phyloP scores from a whole-genome alignment of 2,113 vertebrate genomes.

The Sylvilagus bachmani region DNA sequence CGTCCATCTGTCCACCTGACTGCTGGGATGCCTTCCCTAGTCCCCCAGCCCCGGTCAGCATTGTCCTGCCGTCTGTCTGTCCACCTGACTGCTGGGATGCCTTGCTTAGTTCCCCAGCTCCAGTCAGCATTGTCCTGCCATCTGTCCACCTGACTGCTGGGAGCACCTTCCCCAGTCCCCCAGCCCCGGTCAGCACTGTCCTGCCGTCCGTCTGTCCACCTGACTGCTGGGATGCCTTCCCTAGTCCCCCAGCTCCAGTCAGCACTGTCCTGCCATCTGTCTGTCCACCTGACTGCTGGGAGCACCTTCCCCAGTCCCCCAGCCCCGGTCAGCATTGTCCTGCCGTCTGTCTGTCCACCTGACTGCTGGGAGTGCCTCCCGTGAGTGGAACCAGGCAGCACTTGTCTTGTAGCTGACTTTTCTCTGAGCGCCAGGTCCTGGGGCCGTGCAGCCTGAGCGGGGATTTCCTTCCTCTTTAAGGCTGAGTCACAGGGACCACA shows the following conservation, averaged over 20 bases:
- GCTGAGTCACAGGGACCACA: not conserved
- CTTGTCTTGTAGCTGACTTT: not conserved
- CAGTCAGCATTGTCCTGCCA: not conserved
- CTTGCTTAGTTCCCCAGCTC: not conserved
- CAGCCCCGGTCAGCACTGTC: not conserved
- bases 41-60: not conserved
- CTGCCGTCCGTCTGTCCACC: not conserved
- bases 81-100: not conserved
- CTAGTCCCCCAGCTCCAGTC: not conserved
- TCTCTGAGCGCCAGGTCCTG: not conserved
- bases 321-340: not conserved
- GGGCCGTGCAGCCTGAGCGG: too few relatives aligned
- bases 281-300: too few relatives aligned
- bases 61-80: not conserved
- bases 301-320: too few relatives aligned
- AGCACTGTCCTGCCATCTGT: too few relatives aligned
- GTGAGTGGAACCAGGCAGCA: not conserved
- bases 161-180: too few relatives aligned
- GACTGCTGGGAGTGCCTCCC: not conserved
- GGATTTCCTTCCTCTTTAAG: not conserved
- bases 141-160: too few relatives aligned
- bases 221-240: too few relatives aligned
- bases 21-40: too few relatives aligned
- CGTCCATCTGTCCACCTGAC: too few relatives aligned
- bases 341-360: not conserved